These are phyloP conservation scores for Epinephelus cyanopodus DNA, from an alignment of 2,113 vertebrate species.

Conservation along the genomic window DNA sequence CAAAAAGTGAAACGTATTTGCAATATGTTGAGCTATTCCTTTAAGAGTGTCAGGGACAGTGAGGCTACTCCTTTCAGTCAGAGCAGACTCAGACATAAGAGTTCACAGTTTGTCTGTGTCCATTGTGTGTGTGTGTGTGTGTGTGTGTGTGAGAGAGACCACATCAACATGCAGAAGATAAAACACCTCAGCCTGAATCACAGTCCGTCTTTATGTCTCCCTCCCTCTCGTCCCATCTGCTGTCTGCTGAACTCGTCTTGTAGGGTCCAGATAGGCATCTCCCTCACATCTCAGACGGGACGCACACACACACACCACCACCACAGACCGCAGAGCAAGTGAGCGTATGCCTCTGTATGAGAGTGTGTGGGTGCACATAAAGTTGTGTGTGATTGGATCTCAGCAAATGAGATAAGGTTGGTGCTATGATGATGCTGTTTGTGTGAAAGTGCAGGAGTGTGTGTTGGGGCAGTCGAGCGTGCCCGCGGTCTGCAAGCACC, in stretches of 20 bases:
- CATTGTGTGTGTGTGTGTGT: constrained; percentile 5
- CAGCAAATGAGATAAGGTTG: constrained; percentile 39
- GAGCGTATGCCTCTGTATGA: constrained; percentile 44
- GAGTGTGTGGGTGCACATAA: constrained; percentile 26
- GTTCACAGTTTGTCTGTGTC: constrained; percentile 12
- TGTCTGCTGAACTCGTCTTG: constrained; percentile 61
- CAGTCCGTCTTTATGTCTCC: constrained; percentile 3
- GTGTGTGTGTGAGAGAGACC: neutral
- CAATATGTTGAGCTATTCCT: neutral
- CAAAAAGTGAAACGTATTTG: neutral
- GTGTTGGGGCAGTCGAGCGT: constrained; percentile 10
- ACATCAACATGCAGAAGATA: constrained; percentile 22
- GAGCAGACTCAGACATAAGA: neutral
- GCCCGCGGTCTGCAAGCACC: neutral
- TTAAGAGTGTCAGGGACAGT: neutral
- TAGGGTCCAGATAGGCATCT: constrained; percentile 78
- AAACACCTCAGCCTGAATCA: constrained; percentile 56
- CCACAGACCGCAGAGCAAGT: constrained; percentile 49
- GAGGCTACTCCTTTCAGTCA: neutral
- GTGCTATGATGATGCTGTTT: constrained; percentile 35
- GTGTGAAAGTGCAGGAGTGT: constrained; percentile 33
- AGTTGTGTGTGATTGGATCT: constrained; percentile 62
- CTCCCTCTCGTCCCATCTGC: constrained; percentile 37
- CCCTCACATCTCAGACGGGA: constrained; percentile 49
- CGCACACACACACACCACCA: constrained; percentile 21